Conservation (phyloP, 2,888 invertebrate genomes). For the Crioceris asparagi region DNA sequence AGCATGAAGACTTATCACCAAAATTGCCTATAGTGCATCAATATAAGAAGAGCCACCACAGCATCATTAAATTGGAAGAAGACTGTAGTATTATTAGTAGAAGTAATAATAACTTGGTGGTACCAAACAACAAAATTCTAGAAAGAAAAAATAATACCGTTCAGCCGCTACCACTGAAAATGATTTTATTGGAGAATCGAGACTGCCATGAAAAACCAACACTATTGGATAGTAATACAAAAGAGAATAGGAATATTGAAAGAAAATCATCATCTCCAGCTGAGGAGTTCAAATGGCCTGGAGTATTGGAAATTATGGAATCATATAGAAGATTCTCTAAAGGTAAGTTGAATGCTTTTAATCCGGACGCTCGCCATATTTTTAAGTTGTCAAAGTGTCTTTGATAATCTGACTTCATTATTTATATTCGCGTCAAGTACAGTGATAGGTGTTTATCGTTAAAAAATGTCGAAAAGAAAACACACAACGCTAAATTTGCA, state of each 20-base stretch:
- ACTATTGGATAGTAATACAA: background rate
- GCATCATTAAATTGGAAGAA: too few relatives aligned
- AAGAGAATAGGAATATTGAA: slow-evolving; percentile 12
- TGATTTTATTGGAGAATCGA: slow-evolving; percentile 21
- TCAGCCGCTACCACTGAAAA: slow-evolving; percentile 23
- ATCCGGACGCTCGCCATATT: too few relatives aligned
- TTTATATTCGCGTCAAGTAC: too few relatives aligned
- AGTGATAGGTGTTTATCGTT: too few relatives aligned
- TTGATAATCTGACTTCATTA: too few relatives aligned
- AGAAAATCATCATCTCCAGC: too few relatives aligned
- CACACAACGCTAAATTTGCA: too few relatives aligned
- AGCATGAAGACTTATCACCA: slow-evolving; percentile 9
- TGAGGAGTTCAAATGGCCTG: slow-evolving; percentile 39
- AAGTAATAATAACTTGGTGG: too few relatives aligned
- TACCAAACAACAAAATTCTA: background rate
- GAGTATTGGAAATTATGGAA: slow-evolving; percentile 41
- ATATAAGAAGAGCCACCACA: slow-evolving; percentile 15
- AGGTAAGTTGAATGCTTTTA: slow-evolving; percentile 40
- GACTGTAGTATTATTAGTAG: too few relatives aligned
- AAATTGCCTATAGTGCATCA: slow-evolving; percentile 24
- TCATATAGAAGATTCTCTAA: slow-evolving; percentile 44
- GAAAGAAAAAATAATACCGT: slow-evolving; percentile 4
- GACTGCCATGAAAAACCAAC: slow-evolving; percentile 3
- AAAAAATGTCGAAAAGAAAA: too few relatives aligned
- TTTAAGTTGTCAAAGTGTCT: too few relatives aligned